Conservation (phyloP, 2,888 invertebrate species). For the Nomada fabriciana region DNA sequence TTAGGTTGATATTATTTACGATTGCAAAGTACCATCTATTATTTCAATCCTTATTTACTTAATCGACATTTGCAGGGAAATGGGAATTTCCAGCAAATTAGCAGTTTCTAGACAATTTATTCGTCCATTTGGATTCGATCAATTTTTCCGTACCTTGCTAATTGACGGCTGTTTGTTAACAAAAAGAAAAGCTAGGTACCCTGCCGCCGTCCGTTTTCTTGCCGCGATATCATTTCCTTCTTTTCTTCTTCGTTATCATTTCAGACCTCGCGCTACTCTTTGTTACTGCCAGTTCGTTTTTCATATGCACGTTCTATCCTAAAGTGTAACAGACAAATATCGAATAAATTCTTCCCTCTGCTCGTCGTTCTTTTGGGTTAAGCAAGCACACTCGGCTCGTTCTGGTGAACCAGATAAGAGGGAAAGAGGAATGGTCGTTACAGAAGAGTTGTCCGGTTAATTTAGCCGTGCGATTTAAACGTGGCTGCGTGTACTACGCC, state of each 20-base stretch:
- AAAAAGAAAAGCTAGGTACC: not conserved
- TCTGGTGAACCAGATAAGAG: not conserved
- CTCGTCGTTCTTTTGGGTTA: not conserved
- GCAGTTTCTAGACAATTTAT: slow-evolving; percentile 8
- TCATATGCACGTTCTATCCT: not conserved
- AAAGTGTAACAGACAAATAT: not conserved
- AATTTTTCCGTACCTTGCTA: slow-evolving; percentile 32
- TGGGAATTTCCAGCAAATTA: not conserved
- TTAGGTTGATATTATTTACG: too few species aligned
- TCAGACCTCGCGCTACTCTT: not conserved
- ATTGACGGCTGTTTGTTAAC: slow-evolving; percentile 34
- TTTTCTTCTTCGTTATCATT: not conserved
- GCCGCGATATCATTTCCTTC: not conserved
- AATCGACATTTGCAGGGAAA: not conserved
- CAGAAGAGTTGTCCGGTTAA: slow-evolving; percentile 30
- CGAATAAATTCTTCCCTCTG: not conserved
- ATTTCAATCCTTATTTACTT: slow-evolving; percentile 16
- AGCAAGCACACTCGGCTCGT: slow-evolving; percentile 12
- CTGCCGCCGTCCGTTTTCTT: slow-evolving; percentile 12
- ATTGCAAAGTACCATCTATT: not conserved
- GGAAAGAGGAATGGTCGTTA: slow-evolving; percentile 16
- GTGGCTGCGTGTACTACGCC: not conserved
- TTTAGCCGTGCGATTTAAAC: slow-evolving; percentile 16
- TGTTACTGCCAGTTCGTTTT: too few species aligned
- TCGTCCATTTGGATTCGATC: slow-evolving; percentile 32